phyloP scores from a whole-genome alignment of 92 coral and sea anemone genomes.

The Actinernus sp. region DNA sequence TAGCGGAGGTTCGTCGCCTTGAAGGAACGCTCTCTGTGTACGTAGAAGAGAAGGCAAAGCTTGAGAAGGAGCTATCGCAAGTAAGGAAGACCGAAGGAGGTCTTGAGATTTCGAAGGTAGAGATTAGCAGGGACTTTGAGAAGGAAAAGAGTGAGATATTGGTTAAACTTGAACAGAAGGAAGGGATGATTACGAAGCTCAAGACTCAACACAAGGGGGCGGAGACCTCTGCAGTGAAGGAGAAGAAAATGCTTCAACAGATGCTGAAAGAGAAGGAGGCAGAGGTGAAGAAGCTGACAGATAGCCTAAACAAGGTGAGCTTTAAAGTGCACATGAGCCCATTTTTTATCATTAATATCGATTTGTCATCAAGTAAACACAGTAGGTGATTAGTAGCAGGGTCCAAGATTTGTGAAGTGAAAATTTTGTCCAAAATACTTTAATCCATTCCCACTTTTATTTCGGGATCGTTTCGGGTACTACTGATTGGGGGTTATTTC shows the following conservation, averaged over 20 bases:
- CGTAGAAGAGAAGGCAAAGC: conserved; percentile 37
- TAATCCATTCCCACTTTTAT: no score
- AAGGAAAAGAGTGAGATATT: conserved; percentile 33
- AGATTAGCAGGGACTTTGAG: conserved; percentile 23
- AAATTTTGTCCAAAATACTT: no score
- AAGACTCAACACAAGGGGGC: conserved; percentile 20
- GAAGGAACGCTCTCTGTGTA: conserved; percentile 46
- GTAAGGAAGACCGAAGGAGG: neutral
- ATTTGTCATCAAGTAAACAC: no score
- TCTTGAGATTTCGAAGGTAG: conserved; percentile 1
- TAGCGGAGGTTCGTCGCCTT: conserved; percentile 39
- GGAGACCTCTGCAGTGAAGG: neutral
- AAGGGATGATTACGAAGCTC: conserved; percentile 36
- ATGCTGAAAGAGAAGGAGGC: conserved; percentile 62
- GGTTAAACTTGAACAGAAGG: conserved; percentile 50
- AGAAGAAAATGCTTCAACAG: conserved; percentile 25
- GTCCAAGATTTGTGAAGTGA: no score
- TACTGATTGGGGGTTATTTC: no score
- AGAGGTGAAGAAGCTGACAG: conserved; percentile 39
- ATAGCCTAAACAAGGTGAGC: conserved; percentile 24
- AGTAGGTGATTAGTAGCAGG: no score
- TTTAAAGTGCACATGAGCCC: no score
- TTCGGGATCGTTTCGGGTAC: no score
- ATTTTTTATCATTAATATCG: no score
- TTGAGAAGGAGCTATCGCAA: conserved; percentile 28